phyloP scores from a whole-genome alignment of 53 echinoderm and acorn worm species.

The Temnopleurus reevesii region DNA sequence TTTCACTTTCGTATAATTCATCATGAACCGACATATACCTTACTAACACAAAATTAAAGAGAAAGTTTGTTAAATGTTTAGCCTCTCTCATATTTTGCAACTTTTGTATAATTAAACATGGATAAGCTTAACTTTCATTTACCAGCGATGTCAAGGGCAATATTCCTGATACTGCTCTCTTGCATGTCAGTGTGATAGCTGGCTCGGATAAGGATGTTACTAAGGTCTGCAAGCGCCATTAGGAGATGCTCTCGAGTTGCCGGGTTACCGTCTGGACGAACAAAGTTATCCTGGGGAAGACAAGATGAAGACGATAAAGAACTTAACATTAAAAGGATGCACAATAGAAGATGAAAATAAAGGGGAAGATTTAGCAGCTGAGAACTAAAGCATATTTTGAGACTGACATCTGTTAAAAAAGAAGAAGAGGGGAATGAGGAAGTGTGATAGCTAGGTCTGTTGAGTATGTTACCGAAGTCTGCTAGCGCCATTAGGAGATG shows the following conservation, averaged over 20 bases:
- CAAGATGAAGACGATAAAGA: background rate
- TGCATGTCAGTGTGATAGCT: constrained; percentile 73
- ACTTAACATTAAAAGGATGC: background rate
- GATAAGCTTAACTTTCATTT: too few relatives aligned
- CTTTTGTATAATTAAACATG: too few relatives aligned
- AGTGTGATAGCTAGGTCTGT: constrained; percentile 80
- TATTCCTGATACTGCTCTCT: constrained; percentile 72
- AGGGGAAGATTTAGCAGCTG: background rate
- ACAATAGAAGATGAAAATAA: background rate
- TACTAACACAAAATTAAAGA: too few relatives aligned
- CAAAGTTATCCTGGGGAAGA: constrained; percentile 73
- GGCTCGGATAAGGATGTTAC: constrained; percentile 87
- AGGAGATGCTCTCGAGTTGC: constrained; percentile 86
- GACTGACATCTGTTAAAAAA: too few relatives aligned
- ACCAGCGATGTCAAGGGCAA: constrained; percentile 86
- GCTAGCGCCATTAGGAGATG: constrained; percentile 89
- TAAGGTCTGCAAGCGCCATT: constrained; percentile 86
- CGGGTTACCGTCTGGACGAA: constrained; percentile 68
- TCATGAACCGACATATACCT: too few relatives aligned
- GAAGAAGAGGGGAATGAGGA: too few relatives aligned
- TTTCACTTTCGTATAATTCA: too few relatives aligned
- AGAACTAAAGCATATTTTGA: background rate
- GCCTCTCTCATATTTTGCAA: too few relatives aligned
- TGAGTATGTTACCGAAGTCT: constrained; percentile 85
- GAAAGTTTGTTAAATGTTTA: too few relatives aligned